Conservation (phyloP, 2,113 vertebrate genomes). For the Microtus richardsoni region DNA sequence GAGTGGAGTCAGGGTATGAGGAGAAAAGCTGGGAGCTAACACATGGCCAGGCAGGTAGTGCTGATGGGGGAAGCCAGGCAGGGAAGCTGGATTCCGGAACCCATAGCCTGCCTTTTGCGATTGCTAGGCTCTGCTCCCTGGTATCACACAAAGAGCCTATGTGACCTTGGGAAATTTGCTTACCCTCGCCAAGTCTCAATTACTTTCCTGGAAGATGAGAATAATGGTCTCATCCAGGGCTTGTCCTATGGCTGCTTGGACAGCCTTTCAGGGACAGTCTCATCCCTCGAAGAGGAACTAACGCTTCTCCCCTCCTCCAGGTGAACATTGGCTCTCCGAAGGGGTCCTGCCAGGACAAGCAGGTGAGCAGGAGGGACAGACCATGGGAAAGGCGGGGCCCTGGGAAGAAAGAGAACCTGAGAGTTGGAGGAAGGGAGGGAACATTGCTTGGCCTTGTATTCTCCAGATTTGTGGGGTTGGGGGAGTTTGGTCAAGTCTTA, state of each 20-base stretch:
- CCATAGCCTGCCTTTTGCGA: neutral
- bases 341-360: slow-evolving; percentile 65
- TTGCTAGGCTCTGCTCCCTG: neutral
- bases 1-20: neutral
- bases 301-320: slow-evolving; percentile 29
- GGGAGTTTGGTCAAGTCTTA: neutral
- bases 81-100: neutral
- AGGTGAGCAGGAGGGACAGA: slow-evolving; percentile 55
- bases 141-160: neutral
- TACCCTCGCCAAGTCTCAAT: neutral
- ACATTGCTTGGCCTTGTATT: neutral
- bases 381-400: neutral
- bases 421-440: neutral
- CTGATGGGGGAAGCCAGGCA: neutral
- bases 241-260: neutral
- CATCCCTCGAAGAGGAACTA: neutral
- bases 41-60: neutral
- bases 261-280: neutral
- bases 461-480: neutral
- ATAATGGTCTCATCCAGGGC: neutral
- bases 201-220: neutral
- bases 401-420: neutral
- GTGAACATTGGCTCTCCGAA: slow-evolving; percentile 63
- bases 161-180: neutral
- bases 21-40: neutral